Evolutionary conservation across 2,888 invertebrate species (phyloP), one percentile per base, ranked within the genome.

Genomic region (Zygogramma bicolorata): DNA sequence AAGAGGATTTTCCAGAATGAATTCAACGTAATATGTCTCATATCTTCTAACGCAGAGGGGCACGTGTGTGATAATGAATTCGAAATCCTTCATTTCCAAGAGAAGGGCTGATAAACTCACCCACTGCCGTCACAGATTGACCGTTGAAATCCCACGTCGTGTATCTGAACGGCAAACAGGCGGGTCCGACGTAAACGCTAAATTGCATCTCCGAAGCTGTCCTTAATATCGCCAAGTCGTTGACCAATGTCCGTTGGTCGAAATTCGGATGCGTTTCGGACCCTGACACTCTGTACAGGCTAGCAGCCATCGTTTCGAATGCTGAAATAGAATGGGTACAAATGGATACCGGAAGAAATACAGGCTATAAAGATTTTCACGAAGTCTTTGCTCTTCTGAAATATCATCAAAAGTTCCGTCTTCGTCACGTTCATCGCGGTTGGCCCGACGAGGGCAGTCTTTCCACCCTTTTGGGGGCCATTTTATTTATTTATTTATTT

Each of bases 111-210:
- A n/a, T n/a, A 5, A 66, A 77, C 82, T 82, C 84, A 90, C 91
- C 90, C 66, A 89, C 74, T 18, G 87, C 81, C 13, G 88, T 88
- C 0, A 90, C 88, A 13, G 75, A 82, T 1, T 77, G 63, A 0
- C 87, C 88, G 5, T 82, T 80, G 18, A 90, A 86, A 75, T 85
- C 78, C 0, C 63, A 68, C 46, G 75, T 79, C 0, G 81, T 77
- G 71, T 87, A 90, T 65, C 87, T 88, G 83, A 92, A 92, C 0
- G 93, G 93, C 53, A 93, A 81, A 79, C 93, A 93, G 22, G 86
- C 90, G 0, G 93, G 92, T 0, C 90, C 90, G 1, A 93, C 91
- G 49, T 84, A 82, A 0, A 86, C 82, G 65, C 84, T 89, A 80
- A 89, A 92, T 8, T 7, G 13, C 0, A 93, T 91, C 0, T 31